Percentiles rank a stretch among this genome's conserved stretches.
These are phyloP conservation scores for Trachymyrmex cornetzi DNA, from an alignment of 1,140 invertebrate species.

Conservation along the genomic window DNA sequence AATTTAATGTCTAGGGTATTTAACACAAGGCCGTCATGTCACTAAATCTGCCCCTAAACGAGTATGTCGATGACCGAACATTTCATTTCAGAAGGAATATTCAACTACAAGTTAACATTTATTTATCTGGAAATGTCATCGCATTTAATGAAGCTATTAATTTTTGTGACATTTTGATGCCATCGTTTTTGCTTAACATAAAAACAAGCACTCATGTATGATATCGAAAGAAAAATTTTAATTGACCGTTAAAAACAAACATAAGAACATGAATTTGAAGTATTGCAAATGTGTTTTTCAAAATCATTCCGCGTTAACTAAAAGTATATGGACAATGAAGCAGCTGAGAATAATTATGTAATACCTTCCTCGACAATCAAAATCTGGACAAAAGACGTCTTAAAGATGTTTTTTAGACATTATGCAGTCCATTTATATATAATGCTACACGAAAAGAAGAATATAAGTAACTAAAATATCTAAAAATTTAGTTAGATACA, in stretches of 20 bases:
- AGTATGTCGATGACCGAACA: constrained; percentile 21
- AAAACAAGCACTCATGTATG: neutral
- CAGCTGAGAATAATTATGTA: neutral
- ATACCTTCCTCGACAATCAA: neutral
- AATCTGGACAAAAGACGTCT: too few relatives aligned
- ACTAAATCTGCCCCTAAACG: constrained; percentile 12
- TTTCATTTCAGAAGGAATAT: constrained; percentile 22
- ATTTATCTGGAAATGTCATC: constrained; percentile 52
- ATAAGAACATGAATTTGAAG: neutral
- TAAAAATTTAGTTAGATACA: too few relatives aligned
- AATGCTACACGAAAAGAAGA: too few relatives aligned
- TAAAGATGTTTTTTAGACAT: too few relatives aligned
- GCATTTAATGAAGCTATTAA: constrained; percentile 57
- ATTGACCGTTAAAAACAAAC: neutral
- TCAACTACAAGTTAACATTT: constrained; percentile 26
- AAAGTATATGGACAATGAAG: neutral
- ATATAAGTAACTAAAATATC: too few relatives aligned
- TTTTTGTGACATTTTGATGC: constrained; percentile 40
- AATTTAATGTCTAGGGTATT: neutral
- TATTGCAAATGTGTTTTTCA: neutral
- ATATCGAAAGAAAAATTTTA: neutral
- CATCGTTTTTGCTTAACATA: neutral
- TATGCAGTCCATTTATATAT: too few relatives aligned
- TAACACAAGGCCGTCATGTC: constrained; percentile 16
- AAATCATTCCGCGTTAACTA: neutral